phyloP scores from a whole-genome alignment of 2,888 invertebrate species.

The Petrophora chlorosata region DNA sequence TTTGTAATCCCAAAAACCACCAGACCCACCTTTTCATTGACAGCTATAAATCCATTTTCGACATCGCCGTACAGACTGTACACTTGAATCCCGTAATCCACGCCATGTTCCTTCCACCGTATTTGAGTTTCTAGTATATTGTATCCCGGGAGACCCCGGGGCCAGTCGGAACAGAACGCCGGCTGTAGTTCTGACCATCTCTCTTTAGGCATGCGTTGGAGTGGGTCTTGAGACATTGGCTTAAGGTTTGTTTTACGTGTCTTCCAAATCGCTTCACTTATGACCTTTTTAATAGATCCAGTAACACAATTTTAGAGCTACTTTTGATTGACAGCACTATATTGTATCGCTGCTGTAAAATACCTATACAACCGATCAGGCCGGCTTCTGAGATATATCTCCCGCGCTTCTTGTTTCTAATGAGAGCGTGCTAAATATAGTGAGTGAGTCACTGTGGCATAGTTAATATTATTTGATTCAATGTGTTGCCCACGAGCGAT shows the following conservation, averaged over 20 bases:
- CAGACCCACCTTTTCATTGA: conserved; percentile 53
- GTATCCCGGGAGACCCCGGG: conserved; percentile 57
- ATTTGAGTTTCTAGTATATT: conserved; percentile 62
- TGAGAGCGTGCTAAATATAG: too few species aligned
- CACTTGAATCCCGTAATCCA: conserved; percentile 56
- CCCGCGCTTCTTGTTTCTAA: too few species aligned
- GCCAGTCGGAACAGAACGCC: conserved; percentile 49
- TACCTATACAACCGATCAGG: too few species aligned
- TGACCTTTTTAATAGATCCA: not conserved
- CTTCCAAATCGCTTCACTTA: not conserved
- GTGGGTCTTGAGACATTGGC: conserved; percentile 31
- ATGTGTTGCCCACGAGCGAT: too few species aligned
- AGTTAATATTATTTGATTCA: too few species aligned
- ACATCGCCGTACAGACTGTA: conserved; percentile 68
- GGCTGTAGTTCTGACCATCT: conserved; percentile 50
- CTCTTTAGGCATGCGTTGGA: conserved; percentile 42
- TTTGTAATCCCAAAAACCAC: too few species aligned
- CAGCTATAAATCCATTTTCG: conserved; percentile 60
- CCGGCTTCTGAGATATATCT: too few species aligned
- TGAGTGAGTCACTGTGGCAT: too few species aligned
- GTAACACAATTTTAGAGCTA: too few species aligned
- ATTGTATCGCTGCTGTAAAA: too few species aligned
- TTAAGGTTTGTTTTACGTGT: not conserved
- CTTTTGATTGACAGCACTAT: too few species aligned
- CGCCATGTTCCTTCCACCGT: conserved; percentile 49